Evolutionary conservation across 2,113 vertebrate species (phyloP), one percentile per base, ranked within the genome.

Genomic region (Balaeniceps rex): DNA sequence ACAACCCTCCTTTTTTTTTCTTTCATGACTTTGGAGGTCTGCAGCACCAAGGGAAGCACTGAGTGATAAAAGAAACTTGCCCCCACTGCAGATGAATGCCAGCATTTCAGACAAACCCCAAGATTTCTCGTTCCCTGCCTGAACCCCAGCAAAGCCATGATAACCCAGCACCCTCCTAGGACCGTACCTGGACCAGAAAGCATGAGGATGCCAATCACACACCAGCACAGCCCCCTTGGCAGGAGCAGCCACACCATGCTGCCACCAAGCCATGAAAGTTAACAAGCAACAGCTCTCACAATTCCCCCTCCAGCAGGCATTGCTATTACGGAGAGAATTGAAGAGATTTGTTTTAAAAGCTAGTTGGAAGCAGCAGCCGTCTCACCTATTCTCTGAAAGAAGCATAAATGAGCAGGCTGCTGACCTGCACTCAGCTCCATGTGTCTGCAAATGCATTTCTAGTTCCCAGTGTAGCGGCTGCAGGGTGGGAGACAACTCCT

Each of bases 111-210:
- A 55, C 28, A 87, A 75, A 34, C 6, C 24, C 33, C 42, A 19
- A 28, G 29, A 51, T 38, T 75, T 74, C 60, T 83, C 55, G 34
- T 66, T 71, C 44, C 29, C n/a, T 76, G 9, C 23, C 69, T 74
- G 64, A 70, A 40, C 3, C 22, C 19, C 24, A 58, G 71, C 60
- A 94, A 81, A 84, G 12, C 21, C 46, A 71, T 29, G 46, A 47
- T 18, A 81, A 60, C 19, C 26, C 60, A 78, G 55, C 40, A 60
- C 7, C 3, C 7, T 71, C 29, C 61, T 21, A 40, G 57, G 38
- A 64, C 11, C 0, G 0, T 19, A 52, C 33, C 38, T 38, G 76
- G 42, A 60, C 21, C 38, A 47, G 38, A 34, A 22, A 78, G 38
- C 14, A 5, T 3, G 17, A 69, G 40, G 26, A 40, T 42, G 24